Conservation (phyloP, 2,888 invertebrate genomes). For the Catonia carolina region DNA sequence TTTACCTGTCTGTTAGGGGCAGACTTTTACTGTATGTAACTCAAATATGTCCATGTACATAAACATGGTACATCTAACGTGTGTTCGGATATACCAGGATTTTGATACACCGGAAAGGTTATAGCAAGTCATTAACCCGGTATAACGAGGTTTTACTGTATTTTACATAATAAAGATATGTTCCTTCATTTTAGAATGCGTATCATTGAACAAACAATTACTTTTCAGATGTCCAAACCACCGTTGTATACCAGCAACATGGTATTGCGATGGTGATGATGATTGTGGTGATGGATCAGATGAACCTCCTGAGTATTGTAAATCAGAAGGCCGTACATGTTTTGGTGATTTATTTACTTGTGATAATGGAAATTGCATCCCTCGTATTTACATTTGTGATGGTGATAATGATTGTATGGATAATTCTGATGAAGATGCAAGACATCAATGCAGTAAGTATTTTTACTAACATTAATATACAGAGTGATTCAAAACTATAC, state of each 20-base stretch:
- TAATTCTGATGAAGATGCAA: slow-evolving; percentile 83
- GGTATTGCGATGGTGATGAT: slow-evolving; percentile 96
- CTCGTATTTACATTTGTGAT: slow-evolving; percentile 88
- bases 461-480: not conserved
- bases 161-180: too few relatives aligned
- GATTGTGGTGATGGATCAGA: slow-evolving; percentile 87
- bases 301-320: slow-evolving; percentile 89
- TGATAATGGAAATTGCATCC: slow-evolving; percentile 93
- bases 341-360: slow-evolving; percentile 94
- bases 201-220: too few relatives aligned
- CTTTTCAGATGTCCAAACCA: slow-evolving; percentile 88
- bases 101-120: too few relatives aligned
- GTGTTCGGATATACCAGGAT: too few relatives aligned
- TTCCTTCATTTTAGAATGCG: too few relatives aligned
- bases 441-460: slow-evolving; percentile 75
- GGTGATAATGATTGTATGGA: slow-evolving; percentile 94
- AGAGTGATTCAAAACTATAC: too few relatives aligned
- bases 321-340: slow-evolving; percentile 87
- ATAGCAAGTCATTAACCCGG: too few relatives aligned
- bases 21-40: too few relatives aligned
- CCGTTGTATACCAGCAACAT: slow-evolving; percentile 89
- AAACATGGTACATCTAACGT: too few relatives aligned
- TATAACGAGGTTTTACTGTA: too few relatives aligned
- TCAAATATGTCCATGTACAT: too few relatives aligned
- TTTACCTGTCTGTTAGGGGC: too few relatives aligned